A percentile compares a stretch with the other conserved stretches of the same genome.
Evolutionary conservation across 2,888 invertebrate species (phyloP).

Genomic region (Nemurella pictetii): DNA sequence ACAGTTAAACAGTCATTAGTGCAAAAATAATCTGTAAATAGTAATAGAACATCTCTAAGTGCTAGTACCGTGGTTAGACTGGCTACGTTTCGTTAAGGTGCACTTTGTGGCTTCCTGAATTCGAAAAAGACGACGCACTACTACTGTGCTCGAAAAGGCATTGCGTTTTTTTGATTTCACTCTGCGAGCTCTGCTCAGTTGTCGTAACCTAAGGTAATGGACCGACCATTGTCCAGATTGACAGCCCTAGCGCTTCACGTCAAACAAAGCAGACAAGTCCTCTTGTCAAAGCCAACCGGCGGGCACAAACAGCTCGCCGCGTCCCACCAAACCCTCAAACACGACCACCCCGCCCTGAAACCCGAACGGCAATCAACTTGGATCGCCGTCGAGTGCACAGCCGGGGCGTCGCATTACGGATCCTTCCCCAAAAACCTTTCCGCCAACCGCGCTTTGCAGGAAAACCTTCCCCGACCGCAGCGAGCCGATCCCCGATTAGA

Average conservation of each 20-base stretch:
- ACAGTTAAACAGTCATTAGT: constrained; percentile 22
- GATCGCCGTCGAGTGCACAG: background rate
- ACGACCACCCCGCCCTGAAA: background rate
- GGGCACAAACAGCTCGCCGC: too few species aligned
- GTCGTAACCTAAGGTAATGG: too few species aligned
- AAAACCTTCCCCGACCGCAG: too few species aligned
- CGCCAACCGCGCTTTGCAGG: background rate
- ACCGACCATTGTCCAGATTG: too few species aligned
- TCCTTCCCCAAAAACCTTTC: background rate
- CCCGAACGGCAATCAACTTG: background rate
- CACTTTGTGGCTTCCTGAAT: constrained; percentile 11
- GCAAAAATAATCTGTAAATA: constrained; percentile 28
- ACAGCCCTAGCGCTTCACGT: too few species aligned
- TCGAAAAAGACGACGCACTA: background rate
- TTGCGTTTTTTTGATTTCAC: background rate
- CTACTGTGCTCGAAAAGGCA: background rate
- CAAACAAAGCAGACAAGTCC: too few species aligned
- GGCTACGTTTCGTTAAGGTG: constrained; percentile 12
- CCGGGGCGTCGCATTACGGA: background rate
- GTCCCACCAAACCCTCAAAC: too few species aligned
- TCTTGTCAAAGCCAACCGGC: too few species aligned
- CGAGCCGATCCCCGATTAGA: too few species aligned
- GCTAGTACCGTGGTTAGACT: background rate
- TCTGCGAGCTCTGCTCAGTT: background rate
- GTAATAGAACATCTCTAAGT: constrained; percentile 5